Percentiles rank a stretch among this genome's conserved stretches.
Conservation (phyloP, 2,888 invertebrate species). For the Euzophera pinguis region DNA sequence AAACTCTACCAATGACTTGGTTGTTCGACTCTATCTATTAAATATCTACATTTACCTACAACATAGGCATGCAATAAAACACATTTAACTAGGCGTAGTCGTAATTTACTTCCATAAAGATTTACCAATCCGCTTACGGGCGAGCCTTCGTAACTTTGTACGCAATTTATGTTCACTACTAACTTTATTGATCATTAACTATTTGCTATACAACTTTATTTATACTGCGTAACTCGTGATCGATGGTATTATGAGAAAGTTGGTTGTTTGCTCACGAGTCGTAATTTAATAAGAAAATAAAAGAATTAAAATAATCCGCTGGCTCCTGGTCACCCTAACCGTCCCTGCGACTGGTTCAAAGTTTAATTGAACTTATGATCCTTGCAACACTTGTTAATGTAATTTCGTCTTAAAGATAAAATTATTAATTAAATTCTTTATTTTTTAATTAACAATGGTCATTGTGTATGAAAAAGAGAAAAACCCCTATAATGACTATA, state of each 20-base stretch:
- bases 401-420: no score
- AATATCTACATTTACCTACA: background rate
- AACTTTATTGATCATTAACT: conserved; percentile 7
- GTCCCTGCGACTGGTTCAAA: background rate
- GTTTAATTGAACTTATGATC: conserved; percentile 10
- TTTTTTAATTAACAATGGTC: no score
- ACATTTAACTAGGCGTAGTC: conserved; percentile 1
- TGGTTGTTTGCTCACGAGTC: background rate
- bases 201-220: conserved; percentile 6
- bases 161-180: conserved; percentile 5
- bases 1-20: no score
- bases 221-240: conserved; percentile 1
- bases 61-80: background rate
- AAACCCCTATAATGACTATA: no score
- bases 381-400: no score
- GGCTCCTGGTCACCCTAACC: background rate
- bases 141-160: conserved; percentile 1
- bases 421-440: no score
- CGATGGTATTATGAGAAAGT: background rate
- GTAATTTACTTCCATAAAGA: conserved; percentile 5
- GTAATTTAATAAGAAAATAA: no score
- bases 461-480: no score
- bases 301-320: no score
- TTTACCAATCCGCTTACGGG: background rate
- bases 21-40: background rate